phyloP scores from a whole-genome alignment of 2,113 vertebrate genomes.

The Leuciscus idus region DNA sequence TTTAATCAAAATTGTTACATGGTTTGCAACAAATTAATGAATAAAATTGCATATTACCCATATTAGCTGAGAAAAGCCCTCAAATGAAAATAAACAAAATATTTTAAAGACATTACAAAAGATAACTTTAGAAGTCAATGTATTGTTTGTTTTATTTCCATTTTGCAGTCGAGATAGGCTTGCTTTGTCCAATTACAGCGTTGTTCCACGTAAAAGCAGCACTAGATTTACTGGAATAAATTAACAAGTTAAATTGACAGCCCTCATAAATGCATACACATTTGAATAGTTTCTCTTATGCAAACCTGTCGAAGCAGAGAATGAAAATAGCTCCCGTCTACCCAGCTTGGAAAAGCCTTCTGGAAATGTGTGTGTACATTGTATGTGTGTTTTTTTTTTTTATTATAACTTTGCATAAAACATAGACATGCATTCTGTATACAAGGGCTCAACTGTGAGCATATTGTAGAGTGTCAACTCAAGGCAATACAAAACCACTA shows the following conservation, averaged over 20 bases:
- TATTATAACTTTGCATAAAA: neutral
- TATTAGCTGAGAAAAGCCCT: neutral
- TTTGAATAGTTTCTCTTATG: neutral
- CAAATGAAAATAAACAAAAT: neutral
- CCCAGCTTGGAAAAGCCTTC: neutral
- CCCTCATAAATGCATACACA: constrained; percentile 6
- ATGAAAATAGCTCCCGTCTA: neutral
- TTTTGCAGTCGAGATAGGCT: neutral
- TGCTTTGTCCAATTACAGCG: neutral
- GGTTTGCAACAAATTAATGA: neutral
- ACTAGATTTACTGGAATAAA: neutral
- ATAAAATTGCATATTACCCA: neutral
- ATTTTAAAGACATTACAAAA: neutral
- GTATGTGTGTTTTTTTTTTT: neutral
- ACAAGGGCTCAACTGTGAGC: neutral
- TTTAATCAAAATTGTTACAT: neutral
- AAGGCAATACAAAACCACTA: neutral
- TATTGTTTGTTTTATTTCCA: neutral
- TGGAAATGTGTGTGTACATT: neutral
- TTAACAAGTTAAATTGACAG: neutral
- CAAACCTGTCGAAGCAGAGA: neutral
- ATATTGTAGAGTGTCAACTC: neutral
- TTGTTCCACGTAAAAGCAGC: neutral
- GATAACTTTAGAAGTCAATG: neutral
- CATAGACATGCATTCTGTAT: neutral